Evolutionary conservation across 2,113 vertebrate genomes (phyloP).

Genomic region (Ranitomeya variabilis): DNA sequence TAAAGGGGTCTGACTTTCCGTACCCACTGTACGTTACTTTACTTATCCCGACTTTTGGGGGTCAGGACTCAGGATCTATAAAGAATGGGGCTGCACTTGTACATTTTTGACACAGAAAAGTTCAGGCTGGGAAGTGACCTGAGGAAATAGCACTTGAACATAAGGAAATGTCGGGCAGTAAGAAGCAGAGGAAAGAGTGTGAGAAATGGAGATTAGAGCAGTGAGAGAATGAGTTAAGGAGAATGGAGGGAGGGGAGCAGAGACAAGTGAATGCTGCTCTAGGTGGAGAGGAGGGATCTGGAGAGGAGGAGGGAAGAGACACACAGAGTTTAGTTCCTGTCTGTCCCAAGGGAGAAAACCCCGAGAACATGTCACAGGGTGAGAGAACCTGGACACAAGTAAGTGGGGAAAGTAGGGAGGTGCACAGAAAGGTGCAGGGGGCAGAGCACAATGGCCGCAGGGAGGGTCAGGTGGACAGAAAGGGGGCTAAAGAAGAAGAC

Average conservation of each 20-base stretch:
- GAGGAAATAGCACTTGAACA: not conserved
- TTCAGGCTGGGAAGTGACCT: not conserved
- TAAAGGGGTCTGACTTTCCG: too few relatives aligned
- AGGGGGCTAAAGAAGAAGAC: not conserved
- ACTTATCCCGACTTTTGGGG: too few relatives aligned
- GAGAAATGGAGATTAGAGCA: not conserved
- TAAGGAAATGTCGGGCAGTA: not conserved
- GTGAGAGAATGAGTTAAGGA: conserved; percentile 56
- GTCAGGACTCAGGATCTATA: too few relatives aligned
- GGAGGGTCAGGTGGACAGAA: not conserved
- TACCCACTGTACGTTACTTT: too few relatives aligned
- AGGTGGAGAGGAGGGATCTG: conserved; percentile 39
- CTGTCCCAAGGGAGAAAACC: conserved; percentile 49
- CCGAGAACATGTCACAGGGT: conserved; percentile 11
- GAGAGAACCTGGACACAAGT: not conserved
- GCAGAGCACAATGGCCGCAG: not conserved
- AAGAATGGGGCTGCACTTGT: too few relatives aligned
- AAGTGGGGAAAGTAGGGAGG: not conserved
- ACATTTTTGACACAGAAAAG: not conserved
- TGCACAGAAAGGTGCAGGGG: not conserved
- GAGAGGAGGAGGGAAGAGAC: not conserved
- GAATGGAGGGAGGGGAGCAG: conserved; percentile 46
- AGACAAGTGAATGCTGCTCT: conserved; percentile 23
- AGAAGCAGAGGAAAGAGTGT: not conserved
- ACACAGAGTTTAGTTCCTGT: conserved; percentile 54